Conservation (phyloP, 2,888 invertebrate species). For the Agrotis puta region DNA sequence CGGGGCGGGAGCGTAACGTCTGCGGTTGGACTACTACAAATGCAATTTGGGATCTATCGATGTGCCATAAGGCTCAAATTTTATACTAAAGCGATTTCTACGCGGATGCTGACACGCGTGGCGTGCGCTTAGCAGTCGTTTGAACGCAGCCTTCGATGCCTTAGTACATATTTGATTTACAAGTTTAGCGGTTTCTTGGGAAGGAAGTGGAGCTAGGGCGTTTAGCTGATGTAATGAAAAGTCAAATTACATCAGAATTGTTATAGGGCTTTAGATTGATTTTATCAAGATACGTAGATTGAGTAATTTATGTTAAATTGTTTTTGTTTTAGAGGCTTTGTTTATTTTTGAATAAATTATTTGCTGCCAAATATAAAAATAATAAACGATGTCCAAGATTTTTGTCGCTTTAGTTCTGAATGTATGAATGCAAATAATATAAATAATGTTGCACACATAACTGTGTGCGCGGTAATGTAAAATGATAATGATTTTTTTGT, state of each 20-base stretch:
- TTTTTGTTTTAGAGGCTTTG: not conserved
- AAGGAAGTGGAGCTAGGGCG: conserved; percentile 30
- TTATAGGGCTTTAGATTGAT: conserved; percentile 34
- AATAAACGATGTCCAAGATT: not conserved
- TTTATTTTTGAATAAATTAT: not conserved
- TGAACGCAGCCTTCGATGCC: not conserved
- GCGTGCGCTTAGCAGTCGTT: no score
- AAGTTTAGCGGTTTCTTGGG: conserved; percentile 24
- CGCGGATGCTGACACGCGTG: no score
- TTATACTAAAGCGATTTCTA: no score
- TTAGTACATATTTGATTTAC: conserved; percentile 41
- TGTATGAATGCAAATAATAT: not conserved
- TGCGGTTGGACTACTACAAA: no score
- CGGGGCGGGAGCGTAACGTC: no score
- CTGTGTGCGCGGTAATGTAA: no score
- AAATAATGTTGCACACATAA: no score
- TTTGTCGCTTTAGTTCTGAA: not conserved
- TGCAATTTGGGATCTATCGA: no score
- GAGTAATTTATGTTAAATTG: conserved; percentile 8
- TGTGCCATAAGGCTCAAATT: no score
- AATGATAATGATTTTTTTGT: no score
- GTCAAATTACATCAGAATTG: conserved; percentile 58
- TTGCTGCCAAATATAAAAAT: not conserved
- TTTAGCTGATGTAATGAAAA: conserved; percentile 63
- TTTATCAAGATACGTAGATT: conserved; percentile 12